Evolutionary conservation across 2,797 vertebrate species (phyloP), one percentile per base, ranked within the genome.

Genomic region (Diglossa cyanea): DNA sequence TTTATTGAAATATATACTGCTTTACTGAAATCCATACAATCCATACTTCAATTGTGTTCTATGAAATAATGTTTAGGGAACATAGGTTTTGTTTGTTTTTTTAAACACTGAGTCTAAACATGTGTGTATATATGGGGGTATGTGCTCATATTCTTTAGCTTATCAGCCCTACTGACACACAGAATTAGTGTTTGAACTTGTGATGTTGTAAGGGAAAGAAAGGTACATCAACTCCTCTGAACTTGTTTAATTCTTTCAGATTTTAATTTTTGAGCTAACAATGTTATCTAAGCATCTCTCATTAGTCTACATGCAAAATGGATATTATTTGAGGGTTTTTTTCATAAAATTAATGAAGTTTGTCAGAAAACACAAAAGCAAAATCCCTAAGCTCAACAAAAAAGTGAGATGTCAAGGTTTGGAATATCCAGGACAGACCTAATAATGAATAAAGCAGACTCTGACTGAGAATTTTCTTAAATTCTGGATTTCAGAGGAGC

Each of bases 261-360:
- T n/a, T 81, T 60, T 71, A 19, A 40, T n/a, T 60, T 76, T 47
- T 81, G 33, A 71, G 2, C 25, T 25, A 67, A 35, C 1, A 39
- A 5, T 60, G 31, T 51, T 66, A 6, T 74, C 33, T 57, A 58
- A 86, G 3, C 10, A 31, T 25, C 23, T 68, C 37, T 53, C 7
- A 26, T 39, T 44, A 86, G 6, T 3, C 13, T 67, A 57, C 10
- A 39, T 71, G 3, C 1, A 47, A 72, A 90, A 26, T 3, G 33
- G 10, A 40, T n/a, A 7, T 8, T 14, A 21, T 21, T 21, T 3
- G 31, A 24, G 2, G 0, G 3, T 0, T 37, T 48, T 70, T 48
- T 53, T 14, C 2, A 14, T 37, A 33, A 65, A 50, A 75, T 30
- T 61, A 0, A 33, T 40, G 1, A 48, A 8, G 1, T 21, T 79